phyloP scores from a whole-genome alignment of 2,888 invertebrate genomes.

The Orchesella flavescens region DNA sequence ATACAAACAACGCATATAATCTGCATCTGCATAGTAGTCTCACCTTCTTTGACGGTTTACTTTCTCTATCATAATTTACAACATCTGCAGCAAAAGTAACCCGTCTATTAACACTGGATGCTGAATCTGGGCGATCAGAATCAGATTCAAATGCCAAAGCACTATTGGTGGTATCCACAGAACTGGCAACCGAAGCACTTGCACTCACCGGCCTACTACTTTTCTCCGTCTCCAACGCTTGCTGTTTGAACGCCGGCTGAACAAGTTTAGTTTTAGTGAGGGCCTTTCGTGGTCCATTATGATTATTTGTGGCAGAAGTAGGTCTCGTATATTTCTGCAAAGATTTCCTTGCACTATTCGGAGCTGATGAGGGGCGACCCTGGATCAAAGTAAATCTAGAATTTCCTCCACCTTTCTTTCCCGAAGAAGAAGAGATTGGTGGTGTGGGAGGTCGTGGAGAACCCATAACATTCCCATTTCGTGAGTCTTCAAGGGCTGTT shows the following conservation, averaged over 20 bases:
- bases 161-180: background rate
- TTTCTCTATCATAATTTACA: conserved; percentile 65
- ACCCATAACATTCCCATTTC: too few relatives aligned
- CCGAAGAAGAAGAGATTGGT: background rate
- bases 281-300: too few relatives aligned
- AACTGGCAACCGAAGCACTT: too few relatives aligned
- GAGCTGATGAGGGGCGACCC: background rate
- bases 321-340: background rate
- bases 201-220: too few relatives aligned
- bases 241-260: too few relatives aligned
- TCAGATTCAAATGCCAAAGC: background rate
- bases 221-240: too few relatives aligned
- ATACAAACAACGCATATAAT: too few relatives aligned
- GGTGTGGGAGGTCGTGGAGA: background rate
- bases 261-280: too few relatives aligned
- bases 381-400: too few relatives aligned
- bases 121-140: conserved; percentile 26
- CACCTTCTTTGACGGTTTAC: conserved; percentile 61
- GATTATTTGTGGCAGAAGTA: too few relatives aligned
- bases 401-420: too few relatives aligned
- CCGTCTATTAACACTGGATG: conserved; percentile 15
- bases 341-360: background rate
- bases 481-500: background rate
- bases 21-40: too few relatives aligned
- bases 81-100: conserved; percentile 68